Base-by-base conservation (phyloP, 2,888 invertebrate species). In the Brachyptera putata region DNA sequence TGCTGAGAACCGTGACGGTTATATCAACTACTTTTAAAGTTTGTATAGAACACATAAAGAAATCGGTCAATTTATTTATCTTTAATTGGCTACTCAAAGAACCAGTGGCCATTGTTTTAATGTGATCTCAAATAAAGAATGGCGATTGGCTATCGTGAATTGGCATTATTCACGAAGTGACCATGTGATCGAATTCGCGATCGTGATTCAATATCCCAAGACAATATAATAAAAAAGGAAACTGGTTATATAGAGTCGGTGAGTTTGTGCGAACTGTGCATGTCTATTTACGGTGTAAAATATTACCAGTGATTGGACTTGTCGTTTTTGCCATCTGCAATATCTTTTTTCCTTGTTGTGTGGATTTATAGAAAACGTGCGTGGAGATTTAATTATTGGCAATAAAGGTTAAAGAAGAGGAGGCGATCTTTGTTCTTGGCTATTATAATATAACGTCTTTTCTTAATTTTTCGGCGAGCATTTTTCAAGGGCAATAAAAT, bases 251-350 rank as follows among this genome's bases (percentile, higher is more conserved):
- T 46, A 39, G 34, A 9, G 46, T 13, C 22, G 46, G n/a, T 46
- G 24, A n/a, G n/a, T n/a, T n/a, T n/a, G n/a, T n/a, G n/a, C n/a
- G n/a, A 22, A 46, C 21, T 24, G 46, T 11, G 30, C n/a, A 46
- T 46, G 46, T 46, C 46, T 46, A 46, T 46, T 21, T 46, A 46
- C 18, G 46, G 46, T n/a, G 46, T 46, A 5, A 46, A 46, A 18
- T 46, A 46, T 46, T 24, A 24, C 41, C 41, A 18, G 16, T 41
- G 41, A 41, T 41, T 41, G 16, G 41, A 41, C 18, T 21, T 41
- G 41, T 41, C 41, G 21, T 21, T n/a, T n/a, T n/a, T n/a, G n/a
- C n/a, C n/a, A n/a, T n/a, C n/a, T n/a, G n/a, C n/a, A n/a, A n/a
- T n/a, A n/a, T n/a, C n/a, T n/a, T n/a, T n/a, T n/a, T n/a, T n/a